Conservation (phyloP, 2,113 vertebrate genomes). For the Equus przewalskii region DNA sequence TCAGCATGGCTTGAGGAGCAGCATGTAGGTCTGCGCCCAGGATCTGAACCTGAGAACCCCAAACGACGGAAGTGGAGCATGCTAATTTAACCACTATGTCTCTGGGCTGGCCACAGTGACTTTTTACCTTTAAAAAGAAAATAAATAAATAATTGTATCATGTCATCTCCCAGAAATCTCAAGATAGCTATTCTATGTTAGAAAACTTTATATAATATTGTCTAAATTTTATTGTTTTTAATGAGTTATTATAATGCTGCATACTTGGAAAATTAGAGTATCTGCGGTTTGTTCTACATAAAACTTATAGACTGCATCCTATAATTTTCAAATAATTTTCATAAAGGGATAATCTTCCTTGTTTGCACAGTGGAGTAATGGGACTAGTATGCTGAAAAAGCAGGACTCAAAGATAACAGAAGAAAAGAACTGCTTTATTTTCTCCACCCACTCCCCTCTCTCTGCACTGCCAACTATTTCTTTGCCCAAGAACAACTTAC, state of each 20-base stretch:
- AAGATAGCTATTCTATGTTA: not conserved
- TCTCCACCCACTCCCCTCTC: not conserved
- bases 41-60: too few species aligned
- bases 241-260: not conserved
- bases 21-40: too few species aligned
- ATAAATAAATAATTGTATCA: not conserved
- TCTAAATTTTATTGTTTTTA: not conserved
- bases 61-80: too few species aligned
- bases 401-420: not conserved
- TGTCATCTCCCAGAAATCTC: not conserved
- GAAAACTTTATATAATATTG: not conserved
- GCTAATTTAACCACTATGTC: too few species aligned
- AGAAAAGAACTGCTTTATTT: not conserved
- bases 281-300: not conserved
- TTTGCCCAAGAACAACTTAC: not conserved
- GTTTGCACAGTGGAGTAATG: not conserved
- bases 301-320: not conserved
- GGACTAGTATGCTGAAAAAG: not conserved
- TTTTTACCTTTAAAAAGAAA: constrained; percentile 22
- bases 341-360: not conserved
- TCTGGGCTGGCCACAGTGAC: too few species aligned
- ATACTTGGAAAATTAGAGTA: not conserved
- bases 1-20: too few species aligned
- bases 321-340: not conserved
- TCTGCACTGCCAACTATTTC: not conserved